Evolutionary conservation across 2,888 invertebrate genomes (phyloP), one percentile per base, ranked within the genome.

Genomic region (Pseudeuparius sepicola): DNA sequence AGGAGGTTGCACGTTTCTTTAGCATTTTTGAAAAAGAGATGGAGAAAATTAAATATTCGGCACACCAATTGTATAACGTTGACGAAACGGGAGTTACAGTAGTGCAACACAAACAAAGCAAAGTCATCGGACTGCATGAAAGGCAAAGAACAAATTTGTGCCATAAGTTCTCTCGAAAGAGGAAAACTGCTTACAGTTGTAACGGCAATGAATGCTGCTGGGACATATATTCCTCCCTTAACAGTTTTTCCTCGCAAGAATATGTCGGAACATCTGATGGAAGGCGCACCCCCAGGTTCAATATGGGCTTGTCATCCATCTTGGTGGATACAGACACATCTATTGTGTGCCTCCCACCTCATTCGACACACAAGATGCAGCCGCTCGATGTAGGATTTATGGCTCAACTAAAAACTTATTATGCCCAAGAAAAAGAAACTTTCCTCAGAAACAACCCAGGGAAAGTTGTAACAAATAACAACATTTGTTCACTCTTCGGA

Each of bases 1-100:
- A 36, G 17, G 31, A 36, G 13, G 35, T 35, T 5, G 46, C 28
- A 15, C 41, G 15, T 50, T 53, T 49, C 17, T 51, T 44, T 43
- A 42, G 51, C 26, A 43, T 52, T 34, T 45, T 52, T 36, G 9
- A 23, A 18, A 20, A 24, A 24, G 9, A 31, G 18, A 9, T 20
- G 14, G 32, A 31, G 12, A 31, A 31, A 31, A 12, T 24, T 24
- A 23, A 24, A 14, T 31, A 24, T 24, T 31, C 24, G 9, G 14
- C 32, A 31, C 24, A 31, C 13, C 23, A 24, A 31, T 12, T 31
- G 24, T 31, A 10, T 14, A 31, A 31, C 18, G 23, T 31, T 23
- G 32, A 31, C 24, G 23, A 31, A 31, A 31, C 32, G 14, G 24
- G 24, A 20, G 24, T 31, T n/a, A 24, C 24, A 24, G 24, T 31